phyloP scores from a whole-genome alignment of 2,888 invertebrate genomes.

The Didymodactylos carnosus region DNA sequence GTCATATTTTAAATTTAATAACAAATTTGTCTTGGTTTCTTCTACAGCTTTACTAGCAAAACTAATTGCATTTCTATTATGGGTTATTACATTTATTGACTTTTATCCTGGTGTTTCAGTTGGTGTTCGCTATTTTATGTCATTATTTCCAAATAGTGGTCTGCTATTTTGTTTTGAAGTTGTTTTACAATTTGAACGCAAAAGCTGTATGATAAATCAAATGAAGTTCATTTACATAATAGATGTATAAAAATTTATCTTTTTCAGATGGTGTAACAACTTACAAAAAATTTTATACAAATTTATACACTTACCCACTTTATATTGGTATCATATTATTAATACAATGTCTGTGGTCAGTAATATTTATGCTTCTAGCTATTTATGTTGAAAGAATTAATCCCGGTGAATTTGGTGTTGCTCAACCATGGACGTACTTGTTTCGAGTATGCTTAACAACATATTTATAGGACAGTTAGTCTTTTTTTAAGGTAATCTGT shows the following conservation, averaged over 20 bases:
- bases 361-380: background rate
- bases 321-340: background rate
- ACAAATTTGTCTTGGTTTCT: background rate
- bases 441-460: too few relatives aligned
- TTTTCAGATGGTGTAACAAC: background rate
- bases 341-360: background rate
- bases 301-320: background rate
- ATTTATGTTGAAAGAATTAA: conserved; percentile 5
- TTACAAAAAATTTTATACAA: background rate
- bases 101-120: background rate
- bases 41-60: conserved; percentile 6
- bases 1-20: background rate
- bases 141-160: conserved; percentile 3
- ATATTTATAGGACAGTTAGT: too few relatives aligned
- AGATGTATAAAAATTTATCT: background rate
- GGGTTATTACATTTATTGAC: conserved; percentile 1
- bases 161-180: conserved; percentile 4
- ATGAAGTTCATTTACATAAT: background rate
- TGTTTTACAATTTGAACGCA: conserved; percentile 4
- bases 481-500: too few relatives aligned
- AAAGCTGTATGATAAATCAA: background rate
- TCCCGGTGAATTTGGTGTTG: conserved; percentile 6
- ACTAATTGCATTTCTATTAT: background rate
- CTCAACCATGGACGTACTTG: conserved; percentile 3
- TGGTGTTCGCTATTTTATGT: conserved; percentile 1